These are phyloP conservation scores for Cephalopholis sonnerati DNA, from an alignment of 2,113 vertebrate species.

Conservation along the genomic window DNA sequence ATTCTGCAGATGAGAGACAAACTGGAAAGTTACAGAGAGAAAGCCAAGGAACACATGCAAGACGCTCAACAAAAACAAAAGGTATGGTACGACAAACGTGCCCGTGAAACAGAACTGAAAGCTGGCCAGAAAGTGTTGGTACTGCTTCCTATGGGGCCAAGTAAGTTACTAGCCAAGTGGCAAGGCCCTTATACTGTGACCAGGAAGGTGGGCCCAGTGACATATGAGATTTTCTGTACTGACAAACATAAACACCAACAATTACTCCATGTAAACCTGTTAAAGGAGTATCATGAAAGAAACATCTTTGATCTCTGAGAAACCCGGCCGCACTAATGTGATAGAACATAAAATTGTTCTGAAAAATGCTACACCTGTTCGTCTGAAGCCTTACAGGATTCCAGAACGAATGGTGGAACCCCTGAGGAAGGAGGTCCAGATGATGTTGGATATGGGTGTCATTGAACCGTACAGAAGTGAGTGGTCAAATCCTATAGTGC, in stretches of 20 bases:
- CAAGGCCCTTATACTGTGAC: no score
- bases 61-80: background rate
- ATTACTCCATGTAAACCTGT: background rate
- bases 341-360: background rate
- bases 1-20: slow-evolving; percentile 17
- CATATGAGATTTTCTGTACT: slow-evolving; percentile 9
- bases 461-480: background rate
- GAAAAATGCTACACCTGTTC: background rate
- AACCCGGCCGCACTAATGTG: background rate
- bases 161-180: no score
- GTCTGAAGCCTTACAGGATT: background rate
- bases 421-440: background rate
- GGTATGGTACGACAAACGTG: background rate
- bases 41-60: background rate
- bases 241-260: background rate
- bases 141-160: no score
- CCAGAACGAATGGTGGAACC: background rate
- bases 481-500: background rate
- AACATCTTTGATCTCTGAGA: background rate
- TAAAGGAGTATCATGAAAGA: background rate
- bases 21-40: background rate
- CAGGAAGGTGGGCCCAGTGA: background rate
- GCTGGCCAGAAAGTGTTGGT: no score
- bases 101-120: no score
- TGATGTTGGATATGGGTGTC: background rate